Percentiles rank a stretch among this genome's conserved stretches.
phyloP scores from a whole-genome alignment of 1,140 invertebrate species.

The Bacillus rossius region DNA sequence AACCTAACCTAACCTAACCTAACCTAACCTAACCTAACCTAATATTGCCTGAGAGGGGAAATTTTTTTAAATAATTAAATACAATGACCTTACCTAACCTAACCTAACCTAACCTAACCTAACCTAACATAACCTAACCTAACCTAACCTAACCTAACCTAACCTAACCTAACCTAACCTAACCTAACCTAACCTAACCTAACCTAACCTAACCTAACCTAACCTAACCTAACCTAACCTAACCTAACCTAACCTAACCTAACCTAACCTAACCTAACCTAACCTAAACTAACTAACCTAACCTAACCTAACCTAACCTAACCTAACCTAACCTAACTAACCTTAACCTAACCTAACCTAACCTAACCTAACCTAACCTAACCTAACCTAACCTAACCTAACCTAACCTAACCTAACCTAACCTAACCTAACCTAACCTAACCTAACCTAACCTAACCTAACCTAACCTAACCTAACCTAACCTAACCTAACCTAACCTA shows the following conservation, averaged over 20 bases:
- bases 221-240: slow-evolving; percentile 25
- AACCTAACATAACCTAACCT: slow-evolving; percentile 26
- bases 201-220: slow-evolving; percentile 28
- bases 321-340: slow-evolving; percentile 8
- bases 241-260: slow-evolving; percentile 27
- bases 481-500: background rate
- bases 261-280: slow-evolving; percentile 28
- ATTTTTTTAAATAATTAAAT: too few species aligned
- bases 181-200: slow-evolving; percentile 20
- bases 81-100: slow-evolving; percentile 20
- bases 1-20: slow-evolving; percentile 17
- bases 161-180: slow-evolving; percentile 27
- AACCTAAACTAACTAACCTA: slow-evolving; percentile 26
- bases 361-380: slow-evolving; percentile 14
- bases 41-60: slow-evolving; percentile 20
- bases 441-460: background rate
- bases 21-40: slow-evolving; percentile 19
- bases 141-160: slow-evolving; percentile 28
- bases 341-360: slow-evolving; percentile 4
- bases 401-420: slow-evolving; percentile 16
- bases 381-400: slow-evolving; percentile 18
- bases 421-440: background rate
- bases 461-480: background rate
- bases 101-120: slow-evolving; percentile 26
- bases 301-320: slow-evolving; percentile 20